Evolutionary conservation across 37 sponge, comb jelly and placozoan genomes (phyloP).

Genomic region (Ephydatia muelleri): DNA sequence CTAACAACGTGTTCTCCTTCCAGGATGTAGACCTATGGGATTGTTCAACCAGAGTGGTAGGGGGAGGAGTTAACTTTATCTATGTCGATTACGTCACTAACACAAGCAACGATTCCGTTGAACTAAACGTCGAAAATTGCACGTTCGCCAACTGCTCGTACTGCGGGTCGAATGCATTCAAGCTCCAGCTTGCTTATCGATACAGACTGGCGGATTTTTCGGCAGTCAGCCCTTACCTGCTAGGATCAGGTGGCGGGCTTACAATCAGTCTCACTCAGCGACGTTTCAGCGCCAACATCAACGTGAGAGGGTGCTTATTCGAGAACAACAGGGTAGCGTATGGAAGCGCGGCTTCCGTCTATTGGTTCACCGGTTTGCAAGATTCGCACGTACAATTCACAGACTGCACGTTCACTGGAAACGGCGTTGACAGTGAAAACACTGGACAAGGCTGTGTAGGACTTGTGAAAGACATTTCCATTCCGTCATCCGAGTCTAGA

Average conservation of each 20-base stretch:
- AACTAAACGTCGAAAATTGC: constrained; percentile 12
- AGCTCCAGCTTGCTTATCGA: background rate
- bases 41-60: constrained; percentile 8
- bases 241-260: constrained; percentile 65
- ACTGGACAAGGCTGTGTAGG: background rate
- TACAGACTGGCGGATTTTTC: background rate
- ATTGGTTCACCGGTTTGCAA: constrained; percentile 16
- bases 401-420: constrained; percentile 27
- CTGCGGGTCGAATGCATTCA: constrained; percentile 11
- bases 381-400: constrained; percentile 22
- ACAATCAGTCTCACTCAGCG: constrained; percentile 32
- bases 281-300: constrained; percentile 22
- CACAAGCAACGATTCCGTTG: background rate
- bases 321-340: constrained; percentile 33
- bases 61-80: constrained; percentile 35
- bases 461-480: background rate
- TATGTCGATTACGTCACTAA: constrained; percentile 25
- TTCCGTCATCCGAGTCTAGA: background rate
- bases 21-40: background rate
- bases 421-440: background rate
- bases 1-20: background rate
- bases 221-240: background rate
- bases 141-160: constrained; percentile 37
- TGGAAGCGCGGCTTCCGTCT: constrained; percentile 50
- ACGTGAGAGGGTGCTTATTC: constrained; percentile 11